Base-by-base conservation (phyloP, 2,797 vertebrate species). In the Sebastes trivittatus region DNA sequence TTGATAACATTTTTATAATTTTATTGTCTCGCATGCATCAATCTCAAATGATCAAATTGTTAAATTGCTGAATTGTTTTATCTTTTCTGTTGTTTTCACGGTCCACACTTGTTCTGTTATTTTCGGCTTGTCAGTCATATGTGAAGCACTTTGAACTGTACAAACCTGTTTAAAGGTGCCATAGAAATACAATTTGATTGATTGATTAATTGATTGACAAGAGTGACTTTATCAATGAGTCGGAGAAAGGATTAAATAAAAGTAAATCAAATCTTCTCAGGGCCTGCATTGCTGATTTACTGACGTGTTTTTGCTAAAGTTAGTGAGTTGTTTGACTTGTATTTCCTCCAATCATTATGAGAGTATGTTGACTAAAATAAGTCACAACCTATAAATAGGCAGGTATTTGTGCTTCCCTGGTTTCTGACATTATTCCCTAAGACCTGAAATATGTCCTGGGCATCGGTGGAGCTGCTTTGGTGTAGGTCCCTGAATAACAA, bases 401-500 rank as follows among this genome's bases (percentile, higher is more conserved):
- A 4, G 29, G 58, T 27, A 29, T 46, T 59, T 30, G 36, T 4
- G 52, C n/a, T 46, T 52, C 55, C 23, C 29, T 69, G 42, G 8
- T 72, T 64, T 59, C 20, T 66, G 30, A 32, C 23, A 38, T 30
- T 34, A 36, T 68, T 23, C 63, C 11, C n/a, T 6, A 30, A 30
- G 6, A 22, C 6, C 34, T 66, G 16, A 72, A 77, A 75, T 65
- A 74, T 78, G 54, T 71, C 61, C 5, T 2, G 16, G 34, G 20
- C 62, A 59, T 55, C 52, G 29, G 18, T 18, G 9, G 36, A 65
- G 23, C 29, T 11, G 23, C 72, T 71, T 80, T 72, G 75, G 65
- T 75, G 65, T 25, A 4, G 61, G 49, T 62, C 63, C 60, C 32
- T 80, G 59, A 78, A 90, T 72, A 88, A 84, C 54, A 83, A 22